Evolutionary conservation across 2,888 invertebrate genomes (phyloP).

Genomic region (Yponomeuta sedellus): DNA sequence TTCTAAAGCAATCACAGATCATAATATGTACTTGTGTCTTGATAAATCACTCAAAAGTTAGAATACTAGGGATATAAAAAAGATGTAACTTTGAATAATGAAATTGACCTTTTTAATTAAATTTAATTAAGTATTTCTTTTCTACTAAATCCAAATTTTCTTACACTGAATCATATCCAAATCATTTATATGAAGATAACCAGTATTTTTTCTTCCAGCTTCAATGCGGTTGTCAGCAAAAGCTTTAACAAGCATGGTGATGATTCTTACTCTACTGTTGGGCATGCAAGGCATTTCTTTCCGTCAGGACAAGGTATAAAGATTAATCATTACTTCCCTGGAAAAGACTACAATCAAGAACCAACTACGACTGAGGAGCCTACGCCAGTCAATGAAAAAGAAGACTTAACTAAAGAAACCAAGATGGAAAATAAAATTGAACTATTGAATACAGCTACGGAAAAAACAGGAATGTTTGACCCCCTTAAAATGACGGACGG

Average conservation of each 20-base stretch:
- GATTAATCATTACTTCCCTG: constrained; percentile 60
- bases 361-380: constrained; percentile 23
- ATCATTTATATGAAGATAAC: background rate
- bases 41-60: no score
- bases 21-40: no score
- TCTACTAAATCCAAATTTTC: no score
- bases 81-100: no score
- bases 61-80: no score
- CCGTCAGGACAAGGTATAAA: constrained; percentile 54
- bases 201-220: constrained; percentile 43
- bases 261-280: constrained; percentile 52
- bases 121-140: no score
- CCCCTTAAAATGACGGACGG: constrained; percentile 25
- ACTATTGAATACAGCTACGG: constrained; percentile 28
- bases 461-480: constrained; percentile 32
- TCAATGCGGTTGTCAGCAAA: constrained; percentile 76
- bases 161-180: no score
- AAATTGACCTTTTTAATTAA: no score
- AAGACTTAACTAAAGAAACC: constrained; percentile 23
- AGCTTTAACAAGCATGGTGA: constrained; percentile 53
- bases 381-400: constrained; percentile 38
- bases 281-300: constrained; percentile 51
- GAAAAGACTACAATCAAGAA: constrained; percentile 34
- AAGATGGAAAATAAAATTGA: constrained; percentile 23
- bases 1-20: no score